Conservation (phyloP, 2,888 invertebrate genomes). For the Proisotoma minuta region DNA sequence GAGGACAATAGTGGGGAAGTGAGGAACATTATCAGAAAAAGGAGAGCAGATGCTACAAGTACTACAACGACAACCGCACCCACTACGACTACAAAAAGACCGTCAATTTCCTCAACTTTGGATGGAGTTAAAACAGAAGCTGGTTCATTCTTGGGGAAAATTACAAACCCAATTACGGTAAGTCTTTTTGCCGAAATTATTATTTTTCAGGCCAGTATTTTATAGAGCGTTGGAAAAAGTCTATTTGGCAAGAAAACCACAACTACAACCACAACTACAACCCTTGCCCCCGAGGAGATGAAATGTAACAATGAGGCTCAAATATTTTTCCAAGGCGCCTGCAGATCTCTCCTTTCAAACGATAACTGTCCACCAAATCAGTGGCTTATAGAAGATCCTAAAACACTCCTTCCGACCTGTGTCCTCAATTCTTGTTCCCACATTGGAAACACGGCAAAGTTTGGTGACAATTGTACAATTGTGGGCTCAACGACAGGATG, state of each 20-base stretch:
- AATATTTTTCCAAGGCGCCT: constrained; percentile 24
- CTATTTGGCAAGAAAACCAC: neutral
- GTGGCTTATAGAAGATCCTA: constrained; percentile 37
- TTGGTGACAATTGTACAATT: constrained; percentile 11
- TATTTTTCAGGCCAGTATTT: neutral
- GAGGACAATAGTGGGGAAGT: constrained; percentile 26
- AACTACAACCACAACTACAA: constrained; percentile 6
- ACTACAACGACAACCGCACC: neutral
- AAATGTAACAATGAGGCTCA: neutral
- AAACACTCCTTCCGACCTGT: constrained; percentile 23
- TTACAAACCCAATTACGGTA: neutral
- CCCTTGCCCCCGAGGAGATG: constrained; percentile 5
- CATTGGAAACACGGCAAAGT: neutral
- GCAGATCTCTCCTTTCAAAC: constrained; percentile 27
- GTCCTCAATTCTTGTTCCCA: constrained; percentile 18
- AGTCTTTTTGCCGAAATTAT: neutral
- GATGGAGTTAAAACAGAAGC: neutral
- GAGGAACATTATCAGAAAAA: constrained; percentile 20
- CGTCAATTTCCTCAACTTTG: constrained; percentile 11
- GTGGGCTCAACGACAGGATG: constrained; percentile 12
- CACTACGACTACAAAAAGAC: neutral
- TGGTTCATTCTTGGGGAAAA: neutral
- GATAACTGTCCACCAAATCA: constrained; percentile 26
- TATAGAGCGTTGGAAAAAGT: neutral
- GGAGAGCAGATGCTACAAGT: neutral